Evolutionary conservation across 2,888 invertebrate species (phyloP).

Genomic region (Tetragonisca angustula): DNA sequence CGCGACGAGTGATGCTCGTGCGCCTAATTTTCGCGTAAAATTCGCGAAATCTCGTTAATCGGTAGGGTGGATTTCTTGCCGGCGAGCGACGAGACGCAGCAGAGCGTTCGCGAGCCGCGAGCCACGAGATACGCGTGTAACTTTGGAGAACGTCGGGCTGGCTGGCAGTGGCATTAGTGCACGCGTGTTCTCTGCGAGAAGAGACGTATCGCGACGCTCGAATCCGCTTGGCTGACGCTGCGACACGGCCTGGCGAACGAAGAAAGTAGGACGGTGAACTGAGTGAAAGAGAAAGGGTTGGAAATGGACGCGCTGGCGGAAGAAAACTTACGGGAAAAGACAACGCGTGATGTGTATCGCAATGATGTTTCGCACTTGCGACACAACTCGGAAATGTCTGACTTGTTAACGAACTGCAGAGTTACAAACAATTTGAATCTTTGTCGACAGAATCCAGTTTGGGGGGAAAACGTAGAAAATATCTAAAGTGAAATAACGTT

Average conservation of each 20-base stretch:
- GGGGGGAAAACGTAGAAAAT: too few species aligned
- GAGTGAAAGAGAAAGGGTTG: constrained; percentile 43
- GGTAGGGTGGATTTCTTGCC: not conserved
- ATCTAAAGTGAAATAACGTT: too few species aligned
- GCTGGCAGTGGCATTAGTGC: constrained; percentile 1
- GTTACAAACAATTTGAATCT: too few species aligned
- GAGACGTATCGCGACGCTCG: constrained; percentile 53
- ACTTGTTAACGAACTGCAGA: too few species aligned
- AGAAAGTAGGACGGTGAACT: constrained; percentile 58
- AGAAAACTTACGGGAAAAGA: not conserved
- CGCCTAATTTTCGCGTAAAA: constrained; percentile 10
- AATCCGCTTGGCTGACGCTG: constrained; percentile 43
- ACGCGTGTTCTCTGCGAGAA: constrained; percentile 23
- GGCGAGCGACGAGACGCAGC: not conserved
- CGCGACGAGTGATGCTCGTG: not conserved
- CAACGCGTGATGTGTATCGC: too few species aligned
- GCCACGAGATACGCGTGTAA: constrained; percentile 14
- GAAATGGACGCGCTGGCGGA: not conserved
- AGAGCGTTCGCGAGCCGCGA: not conserved
- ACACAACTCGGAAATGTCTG: too few species aligned
- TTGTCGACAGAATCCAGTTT: too few species aligned
- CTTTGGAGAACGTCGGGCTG: constrained; percentile 21
- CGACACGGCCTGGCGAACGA: constrained; percentile 54
- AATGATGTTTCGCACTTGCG: too few species aligned
- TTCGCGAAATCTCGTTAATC: not conserved